These are phyloP conservation scores for Condylostylus longicornis DNA, from an alignment of 1,140 invertebrate species.

Conservation along the genomic window DNA sequence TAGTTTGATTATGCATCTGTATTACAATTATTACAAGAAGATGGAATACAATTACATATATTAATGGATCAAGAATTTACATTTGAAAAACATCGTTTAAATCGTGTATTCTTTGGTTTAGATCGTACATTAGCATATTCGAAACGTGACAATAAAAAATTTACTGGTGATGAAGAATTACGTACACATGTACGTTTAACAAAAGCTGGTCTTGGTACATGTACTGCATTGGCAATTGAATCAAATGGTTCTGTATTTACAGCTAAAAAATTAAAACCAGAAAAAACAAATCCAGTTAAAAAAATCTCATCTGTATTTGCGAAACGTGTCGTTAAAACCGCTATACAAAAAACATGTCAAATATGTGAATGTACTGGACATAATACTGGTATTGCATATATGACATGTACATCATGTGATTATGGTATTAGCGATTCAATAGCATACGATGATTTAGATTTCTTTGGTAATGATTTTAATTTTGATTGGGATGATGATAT, in stretches of 20 bases:
- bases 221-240: slow-evolving; percentile 61
- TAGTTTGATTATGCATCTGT: slow-evolving; percentile 65
- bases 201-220: slow-evolving; percentile 59
- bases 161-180: slow-evolving; percentile 50
- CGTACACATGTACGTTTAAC: slow-evolving; percentile 55
- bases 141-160: slow-evolving; percentile 50
- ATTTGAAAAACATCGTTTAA: slow-evolving; percentile 48
- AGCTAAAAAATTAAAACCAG: slow-evolving; percentile 40
- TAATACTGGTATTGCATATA: slow-evolving; percentile 45
- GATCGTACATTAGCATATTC: slow-evolving; percentile 60
- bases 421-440: no score
- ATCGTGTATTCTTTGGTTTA: slow-evolving; percentile 61
- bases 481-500: no score
- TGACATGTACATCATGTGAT: slow-evolving; percentile 31
- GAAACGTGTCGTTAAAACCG: slow-evolving; percentile 46
- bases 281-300: slow-evolving; percentile 42
- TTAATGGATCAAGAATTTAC: slow-evolving; percentile 64
- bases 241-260: slow-evolving; percentile 65
- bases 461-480: no score
- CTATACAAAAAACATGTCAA: slow-evolving; percentile 46
- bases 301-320: slow-evolving; percentile 54
- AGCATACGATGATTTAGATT: no score
- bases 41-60: slow-evolving; percentile 66
- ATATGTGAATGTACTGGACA: slow-evolving; percentile 56
- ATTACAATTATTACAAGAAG: slow-evolving; percentile 59